Evolutionary conservation across 2,113 vertebrate genomes (phyloP).

Genomic region (Dromaius novaehollandiae): DNA sequence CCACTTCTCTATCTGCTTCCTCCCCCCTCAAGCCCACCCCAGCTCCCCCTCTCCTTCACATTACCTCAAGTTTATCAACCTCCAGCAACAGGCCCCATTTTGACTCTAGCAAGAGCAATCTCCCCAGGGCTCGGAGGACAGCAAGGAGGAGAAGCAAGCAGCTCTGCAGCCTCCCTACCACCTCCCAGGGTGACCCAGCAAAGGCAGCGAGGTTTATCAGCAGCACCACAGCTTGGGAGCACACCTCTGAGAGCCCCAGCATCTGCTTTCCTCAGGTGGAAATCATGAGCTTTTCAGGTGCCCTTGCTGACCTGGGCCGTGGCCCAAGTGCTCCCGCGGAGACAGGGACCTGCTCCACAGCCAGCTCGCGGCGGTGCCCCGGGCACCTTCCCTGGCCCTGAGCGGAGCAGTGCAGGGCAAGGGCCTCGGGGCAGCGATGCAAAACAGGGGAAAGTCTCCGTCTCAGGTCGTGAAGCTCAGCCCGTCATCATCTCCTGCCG

Average conservation of each 20-base stretch:
- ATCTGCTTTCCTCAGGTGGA: not conserved
- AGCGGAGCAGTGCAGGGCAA: not conserved
- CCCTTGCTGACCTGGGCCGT: not conserved
- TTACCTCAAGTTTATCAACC: not conserved
- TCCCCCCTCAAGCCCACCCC: not conserved
- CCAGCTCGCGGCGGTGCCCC: not conserved
- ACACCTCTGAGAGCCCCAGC: not conserved
- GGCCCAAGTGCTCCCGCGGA: not conserved
- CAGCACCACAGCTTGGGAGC: too few relatives aligned
- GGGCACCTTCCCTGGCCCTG: not conserved
- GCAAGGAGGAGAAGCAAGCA: not conserved
- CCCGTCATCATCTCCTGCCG: rapidly evolving
- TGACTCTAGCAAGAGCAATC: too few relatives aligned
- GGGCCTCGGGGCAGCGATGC: not conserved
- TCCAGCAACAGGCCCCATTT: not conserved
- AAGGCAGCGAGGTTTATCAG: too few relatives aligned
- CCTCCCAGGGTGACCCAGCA: too few relatives aligned
- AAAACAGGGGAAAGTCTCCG: not conserved
- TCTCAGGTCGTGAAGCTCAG: not conserved
- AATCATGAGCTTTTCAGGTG: not conserved
- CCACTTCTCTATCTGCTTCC: not conserved
- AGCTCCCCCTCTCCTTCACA: not conserved
- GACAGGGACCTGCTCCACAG: too few relatives aligned
- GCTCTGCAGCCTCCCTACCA: too few relatives aligned
- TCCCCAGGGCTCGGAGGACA: too few relatives aligned